A percentile compares a stretch with the other conserved stretches of the same genome.
Evolutionary conservation across 1,140 invertebrate species (phyloP).

Genomic region (Bradysia coprophila): DNA sequence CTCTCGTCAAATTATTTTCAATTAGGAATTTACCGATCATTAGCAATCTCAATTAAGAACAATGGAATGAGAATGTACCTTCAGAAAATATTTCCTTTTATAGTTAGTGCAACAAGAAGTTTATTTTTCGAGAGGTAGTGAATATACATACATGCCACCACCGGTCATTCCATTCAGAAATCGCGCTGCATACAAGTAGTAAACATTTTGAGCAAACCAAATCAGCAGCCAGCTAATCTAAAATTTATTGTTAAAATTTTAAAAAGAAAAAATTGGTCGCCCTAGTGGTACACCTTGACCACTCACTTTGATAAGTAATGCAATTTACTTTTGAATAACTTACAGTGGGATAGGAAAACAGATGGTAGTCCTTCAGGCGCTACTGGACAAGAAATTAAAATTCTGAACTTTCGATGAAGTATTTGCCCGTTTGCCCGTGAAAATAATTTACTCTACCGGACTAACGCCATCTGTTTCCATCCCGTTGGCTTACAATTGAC

Average conservation of each 20-base stretch:
- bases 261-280: background rate
- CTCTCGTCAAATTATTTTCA: background rate
- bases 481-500: constrained; percentile 18
- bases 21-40: constrained; percentile 8
- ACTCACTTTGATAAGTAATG: too few species aligned
- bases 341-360: too few species aligned
- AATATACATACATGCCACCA: constrained; percentile 1
- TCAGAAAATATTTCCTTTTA: too few species aligned
- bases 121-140: background rate
- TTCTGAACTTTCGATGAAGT: too few species aligned
- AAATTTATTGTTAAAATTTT: background rate
- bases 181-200: constrained; percentile 17
- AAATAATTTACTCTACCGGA: too few species aligned
- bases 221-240: constrained; percentile 1
- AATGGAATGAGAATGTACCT: constrained; percentile 25
- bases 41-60: constrained; percentile 41
- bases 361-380: too few species aligned
- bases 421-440: too few species aligned
- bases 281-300: constrained; percentile 3
- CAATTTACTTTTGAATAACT: too few species aligned
- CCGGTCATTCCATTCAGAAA: constrained; percentile 28
- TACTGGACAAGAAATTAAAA: too few species aligned
- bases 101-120: constrained; percentile 9
- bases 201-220: background rate
- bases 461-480: too few species aligned